Evolutionary conservation across 2,113 vertebrate genomes (phyloP).

Genomic region (Hucho hucho): DNA sequence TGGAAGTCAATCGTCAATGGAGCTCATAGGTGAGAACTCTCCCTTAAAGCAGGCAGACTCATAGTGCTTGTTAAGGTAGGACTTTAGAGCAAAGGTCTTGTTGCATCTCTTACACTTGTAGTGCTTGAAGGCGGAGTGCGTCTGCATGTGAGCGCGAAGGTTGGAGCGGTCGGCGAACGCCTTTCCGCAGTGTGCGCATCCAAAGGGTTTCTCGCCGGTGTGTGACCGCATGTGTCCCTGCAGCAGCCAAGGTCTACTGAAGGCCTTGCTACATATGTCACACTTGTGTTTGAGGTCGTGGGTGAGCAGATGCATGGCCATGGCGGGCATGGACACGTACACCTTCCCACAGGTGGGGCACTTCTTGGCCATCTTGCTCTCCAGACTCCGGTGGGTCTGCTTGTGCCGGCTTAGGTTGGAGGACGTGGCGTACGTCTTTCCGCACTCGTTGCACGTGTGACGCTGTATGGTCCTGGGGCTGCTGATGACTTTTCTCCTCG

Average conservation of each 20-base stretch:
- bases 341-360: constrained; percentile 91
- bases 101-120: constrained; percentile 92
- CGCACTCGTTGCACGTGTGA: constrained; percentile 86
- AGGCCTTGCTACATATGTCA: constrained; percentile 88
- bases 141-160: constrained; percentile 94
- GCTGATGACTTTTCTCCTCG: constrained; percentile 75
- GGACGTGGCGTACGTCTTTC: constrained; percentile 88
- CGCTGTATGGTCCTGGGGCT: constrained; percentile 69
- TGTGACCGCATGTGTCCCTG: constrained; percentile 94
- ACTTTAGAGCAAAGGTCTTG: constrained; percentile 92
- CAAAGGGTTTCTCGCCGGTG: constrained; percentile 92
- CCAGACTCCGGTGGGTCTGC: constrained; percentile 90
- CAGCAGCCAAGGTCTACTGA: constrained; percentile 90
- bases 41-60: constrained; percentile 93
- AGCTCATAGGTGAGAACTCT: constrained; percentile 67
- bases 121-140: constrained; percentile 93
- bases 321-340: constrained; percentile 93
- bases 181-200: constrained; percentile 91
- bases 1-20: background rate
- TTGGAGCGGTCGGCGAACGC: constrained; percentile 92
- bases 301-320: constrained; percentile 93
- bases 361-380: constrained; percentile 91
- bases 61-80: constrained; percentile 94
- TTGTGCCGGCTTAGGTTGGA: constrained; percentile 90
- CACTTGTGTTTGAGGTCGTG: constrained; percentile 95